phyloP scores from a whole-genome alignment of 1,140 invertebrate genomes.

The Drosophila oshimai region DNA sequence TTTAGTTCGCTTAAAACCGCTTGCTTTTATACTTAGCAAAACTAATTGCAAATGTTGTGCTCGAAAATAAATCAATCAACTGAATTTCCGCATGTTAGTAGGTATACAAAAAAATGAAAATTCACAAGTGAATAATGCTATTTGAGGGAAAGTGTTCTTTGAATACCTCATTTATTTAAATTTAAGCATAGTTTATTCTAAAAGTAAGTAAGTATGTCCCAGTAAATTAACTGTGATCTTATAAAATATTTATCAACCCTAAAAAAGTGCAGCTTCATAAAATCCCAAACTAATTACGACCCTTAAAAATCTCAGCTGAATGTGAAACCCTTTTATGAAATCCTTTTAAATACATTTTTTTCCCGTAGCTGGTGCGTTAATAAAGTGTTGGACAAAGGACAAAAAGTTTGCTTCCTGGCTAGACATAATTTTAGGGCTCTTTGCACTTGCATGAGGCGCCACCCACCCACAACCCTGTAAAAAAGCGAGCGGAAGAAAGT shows the following conservation, averaged over 20 bases:
- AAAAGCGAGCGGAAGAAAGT: conserved; percentile 22
- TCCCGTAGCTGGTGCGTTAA: conserved; percentile 20
- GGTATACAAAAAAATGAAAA: too few relatives aligned
- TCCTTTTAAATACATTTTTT: conserved; percentile 19
- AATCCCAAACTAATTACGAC: conserved; percentile 3
- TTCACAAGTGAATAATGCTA: too few relatives aligned
- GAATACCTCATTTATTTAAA: too few relatives aligned
- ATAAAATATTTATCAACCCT: not conserved
- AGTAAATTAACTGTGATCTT: too few relatives aligned
- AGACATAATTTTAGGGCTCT: conserved; percentile 72
- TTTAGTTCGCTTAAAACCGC: too few relatives aligned
- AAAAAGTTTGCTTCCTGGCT: conserved; percentile 77
- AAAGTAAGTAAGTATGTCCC: too few relatives aligned
- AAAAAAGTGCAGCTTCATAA: not conserved
- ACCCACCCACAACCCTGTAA: not conserved
- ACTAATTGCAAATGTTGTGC: too few relatives aligned
- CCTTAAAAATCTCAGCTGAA: not conserved
- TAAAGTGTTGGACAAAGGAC: conserved; percentile 64
- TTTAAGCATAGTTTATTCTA: too few relatives aligned
- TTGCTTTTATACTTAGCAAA: too few relatives aligned
- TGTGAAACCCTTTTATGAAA: not conserved
- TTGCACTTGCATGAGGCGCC: conserved; percentile 39
- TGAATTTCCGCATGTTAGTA: too few relatives aligned
- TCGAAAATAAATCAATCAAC: too few relatives aligned
- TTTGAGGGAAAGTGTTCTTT: too few relatives aligned